These are phyloP conservation scores for Drosophila ananassae DNA, from an alignment of 1,140 invertebrate genomes.

Conservation along the genomic window DNA sequence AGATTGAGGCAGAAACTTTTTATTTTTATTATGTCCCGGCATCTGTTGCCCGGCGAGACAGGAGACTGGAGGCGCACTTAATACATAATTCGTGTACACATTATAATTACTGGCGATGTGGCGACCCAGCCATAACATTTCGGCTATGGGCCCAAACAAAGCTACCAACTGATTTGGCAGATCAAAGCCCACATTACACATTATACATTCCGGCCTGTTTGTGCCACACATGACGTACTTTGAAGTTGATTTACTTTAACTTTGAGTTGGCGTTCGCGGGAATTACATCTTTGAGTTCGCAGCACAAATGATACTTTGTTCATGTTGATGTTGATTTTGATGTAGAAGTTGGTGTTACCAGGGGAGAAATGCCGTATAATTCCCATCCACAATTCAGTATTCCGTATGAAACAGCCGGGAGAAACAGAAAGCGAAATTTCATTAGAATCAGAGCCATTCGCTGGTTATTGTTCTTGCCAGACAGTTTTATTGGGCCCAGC, in stretches of 20 bases:
- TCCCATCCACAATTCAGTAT: constrained; percentile 19
- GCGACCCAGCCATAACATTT: constrained; percentile 63
- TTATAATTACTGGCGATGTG: constrained; percentile 68
- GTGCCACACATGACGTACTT: constrained; percentile 59
- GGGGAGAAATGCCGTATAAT: constrained; percentile 11
- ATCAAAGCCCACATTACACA: constrained; percentile 63
- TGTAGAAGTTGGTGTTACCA: constrained; percentile 44
- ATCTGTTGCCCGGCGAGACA: constrained; percentile 50
- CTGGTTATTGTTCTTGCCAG: constrained; percentile 58
- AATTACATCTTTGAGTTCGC: constrained; percentile 73
- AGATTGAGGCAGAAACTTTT: constrained; percentile 45
- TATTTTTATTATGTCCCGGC: constrained; percentile 51
- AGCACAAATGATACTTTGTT: constrained; percentile 79
- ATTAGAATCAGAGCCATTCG: constrained; percentile 66
- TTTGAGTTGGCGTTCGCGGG: constrained; percentile 77
- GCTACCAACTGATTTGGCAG: constrained; percentile 50
- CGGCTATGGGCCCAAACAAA: constrained; percentile 47
- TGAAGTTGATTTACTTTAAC: constrained; percentile 69
- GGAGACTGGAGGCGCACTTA: constrained; percentile 39
- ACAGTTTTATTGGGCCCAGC: constrained; percentile 54
- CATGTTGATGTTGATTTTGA: constrained; percentile 29
- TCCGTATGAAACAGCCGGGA: neutral
- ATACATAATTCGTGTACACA: constrained; percentile 66
- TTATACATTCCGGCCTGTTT: constrained; percentile 9
- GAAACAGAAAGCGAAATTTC: constrained; percentile 45